These are phyloP conservation scores for Naja naja DNA, from an alignment of 2,113 vertebrate genomes.

Conservation along the genomic window DNA sequence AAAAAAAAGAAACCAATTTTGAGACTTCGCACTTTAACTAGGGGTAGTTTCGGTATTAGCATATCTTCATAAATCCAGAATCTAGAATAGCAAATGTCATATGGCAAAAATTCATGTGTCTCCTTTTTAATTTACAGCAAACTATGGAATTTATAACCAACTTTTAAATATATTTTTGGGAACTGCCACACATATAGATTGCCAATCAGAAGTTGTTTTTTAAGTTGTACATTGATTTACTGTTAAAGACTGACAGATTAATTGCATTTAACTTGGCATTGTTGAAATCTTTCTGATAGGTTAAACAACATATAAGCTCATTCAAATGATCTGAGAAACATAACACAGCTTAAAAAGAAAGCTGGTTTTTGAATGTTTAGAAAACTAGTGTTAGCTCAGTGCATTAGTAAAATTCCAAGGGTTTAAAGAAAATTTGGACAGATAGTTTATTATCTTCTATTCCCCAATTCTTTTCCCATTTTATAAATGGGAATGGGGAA, in stretches of 20 bases:
- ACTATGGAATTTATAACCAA: neutral
- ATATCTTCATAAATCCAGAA: neutral
- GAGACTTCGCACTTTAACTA: neutral
- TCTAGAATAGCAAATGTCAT: neutral
- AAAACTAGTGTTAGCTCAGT: neutral
- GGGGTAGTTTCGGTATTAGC: neutral
- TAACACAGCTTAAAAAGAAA: neutral
- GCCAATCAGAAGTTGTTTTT: neutral
- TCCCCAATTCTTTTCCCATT: neutral
- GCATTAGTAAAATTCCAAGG: neutral
- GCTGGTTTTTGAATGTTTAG: neutral
- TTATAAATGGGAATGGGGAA: neutral
- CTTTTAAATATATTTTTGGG: constrained; percentile 21
- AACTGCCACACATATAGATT: neutral
- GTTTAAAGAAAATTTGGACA: neutral
- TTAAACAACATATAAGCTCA: neutral
- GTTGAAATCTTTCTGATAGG: neutral
- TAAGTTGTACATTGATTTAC: neutral
- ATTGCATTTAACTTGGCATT: neutral
- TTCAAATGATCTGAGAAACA: neutral
- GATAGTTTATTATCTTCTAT: too few relatives aligned
- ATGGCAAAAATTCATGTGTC: neutral
- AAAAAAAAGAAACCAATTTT: neutral
- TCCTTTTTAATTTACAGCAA: neutral
- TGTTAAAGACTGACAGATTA: neutral